Evolutionary conservation across 2,797 vertebrate genomes (phyloP).

Genomic region (Galaxias olidus): DNA sequence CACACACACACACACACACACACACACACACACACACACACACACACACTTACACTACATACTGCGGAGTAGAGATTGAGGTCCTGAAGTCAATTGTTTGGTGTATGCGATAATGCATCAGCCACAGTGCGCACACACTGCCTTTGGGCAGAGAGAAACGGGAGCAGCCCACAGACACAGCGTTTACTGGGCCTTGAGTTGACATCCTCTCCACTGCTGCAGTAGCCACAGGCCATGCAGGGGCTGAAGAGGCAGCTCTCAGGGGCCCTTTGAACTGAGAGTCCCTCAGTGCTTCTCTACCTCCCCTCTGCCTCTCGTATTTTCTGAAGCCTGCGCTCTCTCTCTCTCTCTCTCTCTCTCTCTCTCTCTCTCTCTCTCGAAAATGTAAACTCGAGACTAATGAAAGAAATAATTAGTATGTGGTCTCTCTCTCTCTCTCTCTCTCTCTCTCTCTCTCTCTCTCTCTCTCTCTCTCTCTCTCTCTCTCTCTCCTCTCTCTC

Average conservation of each 20-base stretch:
- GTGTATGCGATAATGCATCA: no score
- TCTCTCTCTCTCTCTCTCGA: slow-evolving; percentile 16
- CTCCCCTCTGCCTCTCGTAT: slow-evolving; percentile 13
- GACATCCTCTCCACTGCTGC: no score
- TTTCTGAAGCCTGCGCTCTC: no score
- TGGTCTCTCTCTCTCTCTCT: slow-evolving; percentile 28
- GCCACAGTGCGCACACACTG: no score
- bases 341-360: slow-evolving; percentile 13
- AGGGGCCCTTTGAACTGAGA: slow-evolving; percentile 10
- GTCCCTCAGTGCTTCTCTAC: slow-evolving; percentile 1
- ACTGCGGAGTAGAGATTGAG: not conserved
- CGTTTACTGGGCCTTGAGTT: no score
- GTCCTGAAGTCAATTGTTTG: no score
- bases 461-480: slow-evolving; percentile 18
- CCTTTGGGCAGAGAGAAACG: no score
- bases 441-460: slow-evolving; percentile 55
- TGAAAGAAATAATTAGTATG: no score
- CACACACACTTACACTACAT: slow-evolving; percentile 2
- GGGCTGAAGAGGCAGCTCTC: not conserved
- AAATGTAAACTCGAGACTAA: no score
- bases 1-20: slow-evolving; percentile 32
- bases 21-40: slow-evolving; percentile 8
- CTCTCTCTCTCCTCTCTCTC: slow-evolving; percentile 6
- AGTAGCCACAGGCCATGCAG: no score
- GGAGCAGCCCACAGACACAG: no score